Base-by-base conservation (phyloP, 2,113 vertebrate species). In the Semnopithecus entellus region DNA sequence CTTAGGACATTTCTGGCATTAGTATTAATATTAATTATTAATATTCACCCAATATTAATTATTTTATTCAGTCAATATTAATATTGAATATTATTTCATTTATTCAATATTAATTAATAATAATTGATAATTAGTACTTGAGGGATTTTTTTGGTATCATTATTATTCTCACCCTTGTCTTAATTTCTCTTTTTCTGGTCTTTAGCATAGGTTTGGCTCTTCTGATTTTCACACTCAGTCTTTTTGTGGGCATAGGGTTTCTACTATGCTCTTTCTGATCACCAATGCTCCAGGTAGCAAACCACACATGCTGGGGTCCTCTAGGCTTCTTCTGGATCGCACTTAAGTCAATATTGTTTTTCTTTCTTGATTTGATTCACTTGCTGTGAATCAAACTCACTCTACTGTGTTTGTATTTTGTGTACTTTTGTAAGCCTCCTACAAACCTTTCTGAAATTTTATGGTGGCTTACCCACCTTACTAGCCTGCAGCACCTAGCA, bases 281-380 rank as follows among this genome's bases (percentile, higher is more conserved):
- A 52, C 23, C 14, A 2, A 7, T 66, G 43, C 20, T 45, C 10
- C 14, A 17, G 9, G 43, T 17, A 84, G 83, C 10, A 32, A 32
- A 40, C 5, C 4, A 38, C 4, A 3, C 8, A 14, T 38, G 6
- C 5, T n/a, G 13, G 5, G 1, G n/a, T 38, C 30, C 17, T 86
- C 35, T 52, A 88, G 66, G 25, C 11, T 84, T 23, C 17, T 48
- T 45, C 38, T 27, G 23, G 18, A 40, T 22, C 7, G 78, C 40
- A 57, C 2, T 83, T 48, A 35, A 64, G 13, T n/a, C 50, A 61
- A 7, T 20, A 18, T 66, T 22, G n/a, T 94, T 40, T 48, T 40
- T 27, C 38, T 3, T 78, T 88, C 32, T 38, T 73, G 25, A 20
- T 70, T 81, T 38, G 4, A 4, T 6, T 91, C 1, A 16, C 38